Percentiles rank a stretch among this genome's conserved stretches.
phyloP scores from a whole-genome alignment of 2,888 invertebrate species.

The Cataglyphis albicans region DNA sequence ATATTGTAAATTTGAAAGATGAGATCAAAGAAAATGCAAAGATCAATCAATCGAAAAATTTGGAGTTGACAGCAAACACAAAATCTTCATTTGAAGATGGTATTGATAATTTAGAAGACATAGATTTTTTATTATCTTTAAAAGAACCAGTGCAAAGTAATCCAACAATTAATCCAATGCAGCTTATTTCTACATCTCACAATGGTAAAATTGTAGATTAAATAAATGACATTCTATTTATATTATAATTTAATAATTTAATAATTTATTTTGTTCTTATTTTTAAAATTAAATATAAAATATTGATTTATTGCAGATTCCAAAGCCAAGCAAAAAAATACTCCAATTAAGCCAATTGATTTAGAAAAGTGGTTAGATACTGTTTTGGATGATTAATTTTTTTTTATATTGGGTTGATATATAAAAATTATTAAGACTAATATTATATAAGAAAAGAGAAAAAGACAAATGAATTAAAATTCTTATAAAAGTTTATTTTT shows the following conservation, averaged over 20 bases:
- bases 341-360: slow-evolving; percentile 78
- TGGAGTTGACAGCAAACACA: background rate
- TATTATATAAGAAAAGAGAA: background rate
- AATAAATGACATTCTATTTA: background rate
- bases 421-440: background rate
- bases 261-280: too few relatives aligned
- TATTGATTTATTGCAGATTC: slow-evolving; percentile 62
- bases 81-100: background rate
- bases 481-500: slow-evolving; percentile 10
- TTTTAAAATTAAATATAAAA: background rate
- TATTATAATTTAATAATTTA: background rate
- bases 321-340: slow-evolving; percentile 55
- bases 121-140: slow-evolving; percentile 81
- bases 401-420: background rate
- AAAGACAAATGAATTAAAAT: background rate
- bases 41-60: background rate
- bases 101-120: slow-evolving; percentile 70
- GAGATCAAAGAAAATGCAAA: background rate
- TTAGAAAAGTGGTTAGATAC: slow-evolving; percentile 83
- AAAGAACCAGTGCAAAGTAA: slow-evolving; percentile 67
- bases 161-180: background rate
- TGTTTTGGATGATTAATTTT: slow-evolving; percentile 78
- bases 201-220: slow-evolving; percentile 14
- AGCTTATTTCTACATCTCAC: slow-evolving; percentile 25
- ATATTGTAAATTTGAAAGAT: background rate